Percentiles rank a stretch among this genome's conserved stretches.
phyloP scores from a whole-genome alignment of 2,797 vertebrate genomes.

The Gobio occitaniae region DNA sequence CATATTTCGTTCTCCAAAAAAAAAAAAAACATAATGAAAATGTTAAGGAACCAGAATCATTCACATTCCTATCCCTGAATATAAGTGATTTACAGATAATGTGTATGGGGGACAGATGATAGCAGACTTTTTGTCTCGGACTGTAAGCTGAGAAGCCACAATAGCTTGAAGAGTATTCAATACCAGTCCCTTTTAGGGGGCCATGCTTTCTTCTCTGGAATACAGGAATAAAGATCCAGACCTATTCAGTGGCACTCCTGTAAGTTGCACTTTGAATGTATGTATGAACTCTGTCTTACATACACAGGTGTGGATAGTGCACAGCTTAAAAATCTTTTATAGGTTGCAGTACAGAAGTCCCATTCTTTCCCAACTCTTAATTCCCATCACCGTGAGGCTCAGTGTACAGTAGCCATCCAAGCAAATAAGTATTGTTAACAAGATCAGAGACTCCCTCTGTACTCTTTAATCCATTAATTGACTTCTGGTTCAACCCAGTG shows the following conservation, averaged over 20 bases:
- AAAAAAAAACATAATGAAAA: neutral
- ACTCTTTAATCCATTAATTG: constrained; percentile 77
- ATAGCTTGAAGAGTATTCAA: constrained; percentile 45
- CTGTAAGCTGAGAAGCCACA: constrained; percentile 54
- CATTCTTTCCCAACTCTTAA: neutral
- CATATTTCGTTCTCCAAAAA: neutral
- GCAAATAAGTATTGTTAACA: constrained; percentile 70
- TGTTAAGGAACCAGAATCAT: neutral
- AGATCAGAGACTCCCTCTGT: constrained; percentile 69
- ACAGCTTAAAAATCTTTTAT: constrained; percentile 13
- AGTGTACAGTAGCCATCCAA: constrained; percentile 60
- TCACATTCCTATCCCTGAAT: neutral
- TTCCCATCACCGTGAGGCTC: constrained; percentile 62
- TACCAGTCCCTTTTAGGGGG: constrained; percentile 29
- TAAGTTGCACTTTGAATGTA: constrained; percentile 11
- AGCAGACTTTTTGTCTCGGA: constrained; percentile 40
- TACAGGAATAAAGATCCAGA: constrained; percentile 32
- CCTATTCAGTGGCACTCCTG: constrained; percentile 27
- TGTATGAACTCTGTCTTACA: constrained; percentile 32
- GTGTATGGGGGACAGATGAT: constrained; percentile 19
- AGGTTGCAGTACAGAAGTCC: neutral
- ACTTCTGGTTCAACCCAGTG: constrained; percentile 67
- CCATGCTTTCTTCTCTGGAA: constrained; percentile 22
- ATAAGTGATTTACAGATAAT: constrained; percentile 30
- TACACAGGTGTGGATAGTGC: constrained; percentile 26